Conservation (phyloP, 2,888 invertebrate species). For the Drosophila neonasuta region DNA sequence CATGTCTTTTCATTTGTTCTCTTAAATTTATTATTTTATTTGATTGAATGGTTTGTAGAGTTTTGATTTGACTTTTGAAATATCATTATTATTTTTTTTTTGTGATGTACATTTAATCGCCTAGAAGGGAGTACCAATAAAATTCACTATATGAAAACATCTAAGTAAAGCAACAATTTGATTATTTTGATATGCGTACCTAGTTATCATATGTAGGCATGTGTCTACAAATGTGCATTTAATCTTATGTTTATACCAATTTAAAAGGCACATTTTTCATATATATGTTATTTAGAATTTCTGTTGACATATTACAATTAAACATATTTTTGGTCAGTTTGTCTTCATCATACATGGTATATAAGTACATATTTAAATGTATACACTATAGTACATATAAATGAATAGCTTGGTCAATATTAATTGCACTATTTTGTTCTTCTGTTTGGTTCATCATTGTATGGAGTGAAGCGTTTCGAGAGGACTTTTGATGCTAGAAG, state of each 20-base stretch:
- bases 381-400: conserved; percentile 1
- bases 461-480: conserved; percentile 27
- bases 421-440: conserved; percentile 39
- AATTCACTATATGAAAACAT: conserved; percentile 43
- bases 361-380: background rate
- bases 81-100: conserved; percentile 3
- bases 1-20: conserved; percentile 54
- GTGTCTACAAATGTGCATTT: conserved; percentile 10
- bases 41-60: conserved; percentile 41
- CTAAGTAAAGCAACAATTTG: conserved; percentile 43
- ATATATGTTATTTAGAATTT: conserved; percentile 48
- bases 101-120: conserved; percentile 34
- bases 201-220: conserved; percentile 4
- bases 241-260: conserved; percentile 42
- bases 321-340: conserved; percentile 55
- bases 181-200: conserved; percentile 22
- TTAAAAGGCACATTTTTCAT: conserved; percentile 51
- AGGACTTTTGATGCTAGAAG: conserved; percentile 26
- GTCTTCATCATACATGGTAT: conserved; percentile 25
- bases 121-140: conserved; percentile 43
- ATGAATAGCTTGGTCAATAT: conserved; percentile 47
- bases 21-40: conserved; percentile 47
- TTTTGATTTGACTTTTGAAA: conserved; percentile 5
- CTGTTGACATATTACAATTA: conserved; percentile 30
- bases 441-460: conserved; percentile 25